Evolutionary conservation across 2,888 invertebrate species (phyloP), one percentile per base, ranked within the genome.

Genomic region (Neoscelio sp.): DNA sequence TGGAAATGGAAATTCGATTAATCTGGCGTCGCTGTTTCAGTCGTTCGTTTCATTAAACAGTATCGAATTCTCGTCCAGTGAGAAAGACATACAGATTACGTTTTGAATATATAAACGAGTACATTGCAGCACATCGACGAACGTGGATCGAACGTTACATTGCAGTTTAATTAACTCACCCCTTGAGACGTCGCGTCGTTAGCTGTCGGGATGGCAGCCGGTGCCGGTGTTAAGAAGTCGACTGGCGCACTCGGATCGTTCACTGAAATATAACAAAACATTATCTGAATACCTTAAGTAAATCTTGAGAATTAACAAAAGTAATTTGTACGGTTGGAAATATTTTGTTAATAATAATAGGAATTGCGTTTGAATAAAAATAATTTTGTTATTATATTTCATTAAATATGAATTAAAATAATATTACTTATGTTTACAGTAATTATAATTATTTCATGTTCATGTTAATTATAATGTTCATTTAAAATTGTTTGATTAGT

Each of bases 191-290:
- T 50, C 50, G 84, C 85, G 44, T 90, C 90, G 7, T 77, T 81
- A 20, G 80, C 33, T 26, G 84, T 81, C 13, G 83, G 82, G 2
- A 88, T 86, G 20, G 80, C 78, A 46, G 83, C 67, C 28, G 89
- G 82, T 18, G 89, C 86, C 12, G 92, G 91, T 44, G 92, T 92
- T 81, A 93, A 87, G 85, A 93, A 93, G 85, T 93, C 92, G n/a
- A 91, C 89, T 0, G 93, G 92, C 7, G 92, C 92, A 81, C 91
- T 92, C 2, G 92, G 91, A 86, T 93, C 92, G 75, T 91, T 90
- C 23, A 92, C 91, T 91, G 67, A 10, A 84, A 82, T 42, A 17
- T 15, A 15, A 52, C 13, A 62, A 54, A 26, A 4, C 18, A 10
- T 23, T 38, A 13, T 6, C 18, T 35, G 0, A 30, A 74, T 10